A percentile compares a stretch with the other conserved stretches of the same genome.
These are phyloP conservation scores for Amniataba percoides DNA, from an alignment of 2,797 vertebrate species.

Conservation along the genomic window DNA sequence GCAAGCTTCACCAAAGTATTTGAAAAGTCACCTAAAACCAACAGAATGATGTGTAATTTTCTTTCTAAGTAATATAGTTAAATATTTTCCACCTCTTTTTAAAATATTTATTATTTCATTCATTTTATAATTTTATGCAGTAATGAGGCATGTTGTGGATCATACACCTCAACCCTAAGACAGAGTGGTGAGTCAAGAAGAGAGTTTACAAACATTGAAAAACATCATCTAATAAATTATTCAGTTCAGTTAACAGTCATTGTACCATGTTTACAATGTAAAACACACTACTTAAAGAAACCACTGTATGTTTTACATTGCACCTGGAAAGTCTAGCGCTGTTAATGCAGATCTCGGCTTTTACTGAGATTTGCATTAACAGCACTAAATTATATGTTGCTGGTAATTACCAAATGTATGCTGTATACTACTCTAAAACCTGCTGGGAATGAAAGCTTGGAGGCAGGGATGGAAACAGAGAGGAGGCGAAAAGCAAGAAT, in stretches of 20 bases:
- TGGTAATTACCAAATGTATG: conserved; percentile 47
- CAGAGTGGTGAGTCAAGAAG: no score
- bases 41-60: no score
- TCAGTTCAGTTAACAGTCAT: background rate
- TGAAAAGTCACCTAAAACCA: no score
- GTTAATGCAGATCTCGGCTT: conserved; percentile 1
- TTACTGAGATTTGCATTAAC: background rate
- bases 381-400: background rate
- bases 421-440: conserved; percentile 33
- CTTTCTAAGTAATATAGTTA: no score
- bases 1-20: no score
- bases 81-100: no score
- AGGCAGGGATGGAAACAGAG: conserved; percentile 46
- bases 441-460: conserved; percentile 50
- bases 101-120: no score
- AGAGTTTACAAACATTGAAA: no score
- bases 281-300: background rate
- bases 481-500: conserved; percentile 39
- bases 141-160: no score
- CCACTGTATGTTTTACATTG: background rate
- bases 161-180: no score
- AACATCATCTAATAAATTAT: no score
- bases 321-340: background rate
- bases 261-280: background rate
- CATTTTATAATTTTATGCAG: no score